phyloP scores from a whole-genome alignment of 1,140 invertebrate genomes.

The Ostrea denselamellosa region DNA sequence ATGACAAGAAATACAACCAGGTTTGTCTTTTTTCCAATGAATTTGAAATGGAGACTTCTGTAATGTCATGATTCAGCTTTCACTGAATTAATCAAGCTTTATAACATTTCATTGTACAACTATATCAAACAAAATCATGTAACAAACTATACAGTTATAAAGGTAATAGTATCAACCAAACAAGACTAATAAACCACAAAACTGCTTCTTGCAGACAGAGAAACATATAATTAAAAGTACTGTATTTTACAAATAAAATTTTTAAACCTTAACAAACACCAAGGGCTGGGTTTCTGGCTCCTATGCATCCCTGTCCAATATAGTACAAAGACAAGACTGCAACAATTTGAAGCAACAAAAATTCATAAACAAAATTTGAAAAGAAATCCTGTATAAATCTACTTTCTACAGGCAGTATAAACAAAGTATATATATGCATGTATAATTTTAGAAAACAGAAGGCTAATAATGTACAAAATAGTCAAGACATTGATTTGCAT shows the following conservation, averaged over 20 bases:
- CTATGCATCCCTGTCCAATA: background rate
- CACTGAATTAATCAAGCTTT: background rate
- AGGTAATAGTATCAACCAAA: conserved; percentile 22
- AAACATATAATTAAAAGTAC: background rate
- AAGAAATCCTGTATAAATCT: conserved; percentile 24
- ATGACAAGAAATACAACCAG: conserved; percentile 38
- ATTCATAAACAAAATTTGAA: background rate
- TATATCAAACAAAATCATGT: conserved; percentile 31
- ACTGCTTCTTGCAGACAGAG: conserved; percentile 24
- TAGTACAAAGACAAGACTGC: background rate
- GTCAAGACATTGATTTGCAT: conserved; percentile 16
- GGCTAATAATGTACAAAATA: conserved; percentile 1
- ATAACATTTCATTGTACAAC: conserved; percentile 4
- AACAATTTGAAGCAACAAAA: conserved; percentile 1
- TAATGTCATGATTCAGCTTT: background rate
- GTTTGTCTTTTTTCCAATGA: background rate
- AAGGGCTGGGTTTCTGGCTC: background rate
- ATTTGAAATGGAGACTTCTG: background rate
- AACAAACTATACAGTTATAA: conserved; percentile 27
- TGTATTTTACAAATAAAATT: conserved; percentile 33
- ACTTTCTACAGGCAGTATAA: conserved; percentile 22
- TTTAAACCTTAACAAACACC: conserved; percentile 6
- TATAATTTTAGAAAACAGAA: conserved; percentile 25
- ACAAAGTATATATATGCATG: conserved; percentile 4
- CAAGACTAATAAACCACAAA: conserved; percentile 17